Evolutionary conservation across 2,797 vertebrate species (phyloP), one percentile per base, ranked within the genome.

Genomic region (Helarctos malayanus): DNA sequence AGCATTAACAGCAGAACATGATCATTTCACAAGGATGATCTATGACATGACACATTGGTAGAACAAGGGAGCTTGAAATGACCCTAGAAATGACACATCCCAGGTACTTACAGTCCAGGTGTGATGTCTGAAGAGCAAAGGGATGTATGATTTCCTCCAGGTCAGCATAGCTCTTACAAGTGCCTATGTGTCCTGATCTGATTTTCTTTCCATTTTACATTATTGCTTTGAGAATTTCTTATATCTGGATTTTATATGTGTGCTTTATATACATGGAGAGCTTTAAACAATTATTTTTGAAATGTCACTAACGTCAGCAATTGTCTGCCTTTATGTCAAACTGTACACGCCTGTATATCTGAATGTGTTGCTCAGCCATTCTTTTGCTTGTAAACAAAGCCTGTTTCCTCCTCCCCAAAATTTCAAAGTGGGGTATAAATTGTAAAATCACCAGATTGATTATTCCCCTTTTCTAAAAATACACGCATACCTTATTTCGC

Each of bases 391-490:
- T 56, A 61, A 47, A n/a, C 45, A 52, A 82, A 84, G 35, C 7
- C 23, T 68, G 25, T 88, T 75, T 56, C 21, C 32, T 16, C 38
- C 35, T 4, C 41, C 63, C 3, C 5, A 10, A 38, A 23, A 59
- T 49, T 27, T 4, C 27, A 59, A 80, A 81, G 75, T 16, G 14
- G 1, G 4, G 3, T 69, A 61, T 47, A 65, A 29, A 29, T 68
- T 93, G 97, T 89, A 87, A 49, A 69, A 73, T 84, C 88, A 88
- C 3, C 2, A 47, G 76, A 16, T 5, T 59, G 21, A 19, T 89
- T 94, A 80, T 91, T 68, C 61, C 89, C 85, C 15, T n/a, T 9
- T 90, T 32, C 18, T 57, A 52, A 38, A 86, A 54, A 14, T 61
- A 47, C 16, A 6, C 23, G 1, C 0, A 16, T 54, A 38, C 3